Percentiles rank a stretch among this genome's conserved stretches.
phyloP scores from a whole-genome alignment of 2,888 invertebrate species.

The Tridacna crocea region DNA sequence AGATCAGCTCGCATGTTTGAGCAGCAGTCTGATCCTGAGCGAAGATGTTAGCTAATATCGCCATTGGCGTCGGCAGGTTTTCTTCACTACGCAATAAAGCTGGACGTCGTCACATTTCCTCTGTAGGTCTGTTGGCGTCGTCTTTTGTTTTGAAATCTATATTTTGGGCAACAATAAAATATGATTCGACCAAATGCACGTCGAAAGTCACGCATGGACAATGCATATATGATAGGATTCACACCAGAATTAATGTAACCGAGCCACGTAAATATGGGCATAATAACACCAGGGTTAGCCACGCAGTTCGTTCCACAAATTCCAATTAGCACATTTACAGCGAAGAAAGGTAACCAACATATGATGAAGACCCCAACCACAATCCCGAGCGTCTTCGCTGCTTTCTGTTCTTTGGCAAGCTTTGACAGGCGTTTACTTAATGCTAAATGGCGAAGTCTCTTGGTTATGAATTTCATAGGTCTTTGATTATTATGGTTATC shows the following conservation, averaged over 20 bases:
- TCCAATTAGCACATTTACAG: constrained; percentile 95
- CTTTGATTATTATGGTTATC: constrained; percentile 57
- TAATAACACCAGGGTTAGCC: constrained; percentile 74
- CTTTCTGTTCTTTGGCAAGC: constrained; percentile 98
- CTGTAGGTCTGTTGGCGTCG: constrained; percentile 62
- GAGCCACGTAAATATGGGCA: constrained; percentile 83
- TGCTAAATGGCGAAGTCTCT: constrained; percentile 89
- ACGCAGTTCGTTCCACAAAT: constrained; percentile 89
- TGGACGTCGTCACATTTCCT: constrained; percentile 71
- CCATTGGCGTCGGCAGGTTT: no score
- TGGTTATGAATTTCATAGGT: constrained; percentile 76
- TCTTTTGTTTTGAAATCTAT: constrained; percentile 64
- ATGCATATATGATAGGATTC: constrained; percentile 97
- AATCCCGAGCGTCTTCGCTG: constrained; percentile 97
- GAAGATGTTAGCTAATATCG: no score
- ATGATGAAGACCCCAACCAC: constrained; percentile 98
- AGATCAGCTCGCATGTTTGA: no score
- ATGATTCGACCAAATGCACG: constrained; percentile 95
- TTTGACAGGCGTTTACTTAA: constrained; percentile 96
- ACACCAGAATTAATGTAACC: constrained; percentile 84
- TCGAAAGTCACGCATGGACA: constrained; percentile 97
- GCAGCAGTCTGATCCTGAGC: no score
- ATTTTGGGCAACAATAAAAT: constrained; percentile 86
- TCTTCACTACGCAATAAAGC: constrained; percentile 58
- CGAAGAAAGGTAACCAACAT: constrained; percentile 99